Evolutionary conservation across 2,888 invertebrate genomes (phyloP).

Genomic region (Rotaria magnacalcarata): DNA sequence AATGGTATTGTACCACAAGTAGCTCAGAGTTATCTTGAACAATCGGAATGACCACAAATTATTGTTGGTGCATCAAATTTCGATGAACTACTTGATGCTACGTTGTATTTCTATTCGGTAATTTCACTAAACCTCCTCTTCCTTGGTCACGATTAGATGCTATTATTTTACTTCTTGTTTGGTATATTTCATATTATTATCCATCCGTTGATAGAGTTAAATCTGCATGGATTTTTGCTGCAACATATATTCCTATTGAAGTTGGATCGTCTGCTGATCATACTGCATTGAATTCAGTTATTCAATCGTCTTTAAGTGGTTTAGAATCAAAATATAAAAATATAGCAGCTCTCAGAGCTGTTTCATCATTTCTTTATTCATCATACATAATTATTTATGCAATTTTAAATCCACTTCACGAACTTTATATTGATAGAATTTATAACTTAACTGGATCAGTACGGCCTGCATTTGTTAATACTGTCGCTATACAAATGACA

Average conservation of each 20-base stretch:
- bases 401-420: not conserved
- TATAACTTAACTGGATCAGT: not conserved
- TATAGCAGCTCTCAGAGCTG: not conserved
- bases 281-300: not conserved
- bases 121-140: not conserved
- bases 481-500: not conserved
- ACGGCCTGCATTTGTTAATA: not conserved
- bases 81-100: not conserved
- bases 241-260: not conserved
- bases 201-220: not conserved
- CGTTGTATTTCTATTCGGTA: not conserved
- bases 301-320: conserved; percentile 20
- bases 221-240: conserved; percentile 10
- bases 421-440: not conserved
- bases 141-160: conserved; percentile 19
- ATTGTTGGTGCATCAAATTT: conserved; percentile 22
- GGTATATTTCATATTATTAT: conserved; percentile 33
- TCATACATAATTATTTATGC: conserved; percentile 22
- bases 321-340: not conserved
- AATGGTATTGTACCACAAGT: conserved; percentile 35
- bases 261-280: conserved; percentile 8
- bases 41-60: conserved; percentile 19
- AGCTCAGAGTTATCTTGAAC: not conserved
- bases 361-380: conserved; percentile 20
- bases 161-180: not conserved